These are phyloP conservation scores for Ovibos moschatus DNA, from an alignment of 2,113 vertebrate genomes.

Conservation along the genomic window DNA sequence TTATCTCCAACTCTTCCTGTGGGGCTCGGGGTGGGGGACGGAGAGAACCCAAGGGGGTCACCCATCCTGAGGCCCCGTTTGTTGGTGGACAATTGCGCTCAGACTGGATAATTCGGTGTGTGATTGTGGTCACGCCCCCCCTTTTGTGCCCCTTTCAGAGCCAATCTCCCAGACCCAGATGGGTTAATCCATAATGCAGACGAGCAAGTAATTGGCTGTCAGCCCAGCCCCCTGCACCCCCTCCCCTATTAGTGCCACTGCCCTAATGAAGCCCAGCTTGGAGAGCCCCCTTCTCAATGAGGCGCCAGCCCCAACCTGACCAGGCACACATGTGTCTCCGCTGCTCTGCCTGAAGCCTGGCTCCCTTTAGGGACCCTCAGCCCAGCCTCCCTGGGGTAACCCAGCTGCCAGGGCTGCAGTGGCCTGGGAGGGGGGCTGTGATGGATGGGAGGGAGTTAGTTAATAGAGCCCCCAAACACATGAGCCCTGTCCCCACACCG, in stretches of 20 bases:
- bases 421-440: slow-evolving; percentile 62
- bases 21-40: background rate
- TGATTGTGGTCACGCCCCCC: slow-evolving; percentile 91
- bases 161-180: slow-evolving; percentile 92
- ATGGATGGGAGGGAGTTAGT: slow-evolving; percentile 76
- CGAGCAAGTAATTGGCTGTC: slow-evolving; percentile 87
- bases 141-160: slow-evolving; percentile 90
- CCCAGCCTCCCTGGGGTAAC: slow-evolving; percentile 74
- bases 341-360: slow-evolving; percentile 83
- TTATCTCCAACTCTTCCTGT: slow-evolving; percentile 36
- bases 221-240: slow-evolving; percentile 81
- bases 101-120: slow-evolving; percentile 88
- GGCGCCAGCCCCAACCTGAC: slow-evolving; percentile 81
- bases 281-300: slow-evolving; percentile 87
- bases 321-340: slow-evolving; percentile 92
- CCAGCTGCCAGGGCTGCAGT: slow-evolving; percentile 80
- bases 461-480: slow-evolving; percentile 76
- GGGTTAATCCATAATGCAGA: slow-evolving; percentile 99
- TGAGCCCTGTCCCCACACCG: slow-evolving; percentile 70
- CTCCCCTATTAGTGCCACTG: slow-evolving; percentile 89
- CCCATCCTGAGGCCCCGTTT: slow-evolving; percentile 67
- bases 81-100: slow-evolving; percentile 85
- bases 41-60: slow-evolving; percentile 64
- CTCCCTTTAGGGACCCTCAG: slow-evolving; percentile 79
- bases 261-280: slow-evolving; percentile 97